These are phyloP conservation scores for Phylloscopus trochilus DNA, from an alignment of 2,113 vertebrate genomes.

Conservation along the genomic window DNA sequence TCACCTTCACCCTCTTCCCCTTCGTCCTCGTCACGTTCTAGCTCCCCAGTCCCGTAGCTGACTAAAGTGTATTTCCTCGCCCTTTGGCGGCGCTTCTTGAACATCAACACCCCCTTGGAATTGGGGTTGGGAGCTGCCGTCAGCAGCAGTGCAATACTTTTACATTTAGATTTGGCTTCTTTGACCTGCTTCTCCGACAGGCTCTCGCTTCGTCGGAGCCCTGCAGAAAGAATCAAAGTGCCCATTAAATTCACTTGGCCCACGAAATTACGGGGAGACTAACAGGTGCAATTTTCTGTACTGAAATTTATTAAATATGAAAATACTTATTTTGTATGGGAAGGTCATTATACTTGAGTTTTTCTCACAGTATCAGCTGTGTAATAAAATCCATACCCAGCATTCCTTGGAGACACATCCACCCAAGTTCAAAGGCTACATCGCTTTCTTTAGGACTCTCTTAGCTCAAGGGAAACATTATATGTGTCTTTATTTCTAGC, in stretches of 20 bases:
- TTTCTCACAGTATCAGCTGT: neutral
- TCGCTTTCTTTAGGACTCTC: neutral
- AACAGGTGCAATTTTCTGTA: neutral
- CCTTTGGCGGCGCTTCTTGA: conserved; percentile 93
- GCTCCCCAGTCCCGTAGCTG: conserved; percentile 96
- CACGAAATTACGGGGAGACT: neutral
- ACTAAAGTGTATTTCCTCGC: conserved; percentile 93
- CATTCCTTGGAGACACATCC: neutral
- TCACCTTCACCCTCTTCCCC: conserved; percentile 76
- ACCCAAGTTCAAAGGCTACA: neutral
- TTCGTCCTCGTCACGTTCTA: conserved; percentile 79
- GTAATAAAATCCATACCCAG: neutral
- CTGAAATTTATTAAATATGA: neutral
- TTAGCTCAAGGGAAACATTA: neutral
- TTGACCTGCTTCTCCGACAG: conserved; percentile 95
- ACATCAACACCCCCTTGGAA: conserved; percentile 98
- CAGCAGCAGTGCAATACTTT: conserved; percentile 93
- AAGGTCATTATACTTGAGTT: neutral
- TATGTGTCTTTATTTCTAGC: neutral
- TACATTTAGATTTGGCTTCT: conserved; percentile 98
- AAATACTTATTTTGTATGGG: neutral
- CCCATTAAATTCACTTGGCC: neutral
- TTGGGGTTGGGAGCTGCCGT: conserved; percentile 90
- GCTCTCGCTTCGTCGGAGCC: conserved; percentile 92
- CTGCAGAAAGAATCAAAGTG: conserved; percentile 65